Evolutionary conservation across 2,888 invertebrate species (phyloP), one percentile per base, ranked within the genome.

Genomic region (Caenorhabditis virilis): DNA sequence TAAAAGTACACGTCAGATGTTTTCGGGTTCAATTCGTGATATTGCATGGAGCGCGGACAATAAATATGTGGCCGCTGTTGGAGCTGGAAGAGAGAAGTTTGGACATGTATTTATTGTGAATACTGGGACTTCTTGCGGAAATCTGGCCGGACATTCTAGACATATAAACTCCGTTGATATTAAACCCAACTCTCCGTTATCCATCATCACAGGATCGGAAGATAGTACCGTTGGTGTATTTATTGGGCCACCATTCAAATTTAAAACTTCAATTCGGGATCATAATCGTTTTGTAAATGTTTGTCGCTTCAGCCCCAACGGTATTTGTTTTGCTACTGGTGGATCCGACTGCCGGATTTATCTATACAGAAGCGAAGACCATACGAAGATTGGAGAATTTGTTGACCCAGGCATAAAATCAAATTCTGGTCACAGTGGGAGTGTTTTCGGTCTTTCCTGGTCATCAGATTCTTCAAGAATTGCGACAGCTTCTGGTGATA

Each of bases 21-120:
- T 98, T 82, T 91, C 91, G 7, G 97, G 97, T 0, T 89, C 91
- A 0, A 93, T 98, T 78, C 94, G 95, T 85, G 98, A 99, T 83
- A 91, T 98, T 77, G 90, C 93, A 2, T 99, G 98, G 98, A 93
- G 59, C 36, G 89, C 90, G 0, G 98, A 98, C 84, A 95, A 89
- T 84, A 93, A 95, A 84, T 88, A 95, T 26, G 92, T 98, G 88
- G 93, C 93, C 13, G 92, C 91, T 25, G 95, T 92, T 2, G 98
- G 98, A 1, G 95, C 97, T 83, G 98, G 98, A 3, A 88, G 94
- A 46, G 95, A 95, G 85, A 91, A 89, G 85, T 97, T 91, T 85
- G 97, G 93, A 0, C 94, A 95, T 85, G 95, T 95, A 2, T 95
- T 98, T 84, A 92, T 92, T 89, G 89, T 92, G 3, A 97, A 98